phyloP scores from a whole-genome alignment of 2,113 vertebrate genomes.

The Gracilinanus agilis region DNA sequence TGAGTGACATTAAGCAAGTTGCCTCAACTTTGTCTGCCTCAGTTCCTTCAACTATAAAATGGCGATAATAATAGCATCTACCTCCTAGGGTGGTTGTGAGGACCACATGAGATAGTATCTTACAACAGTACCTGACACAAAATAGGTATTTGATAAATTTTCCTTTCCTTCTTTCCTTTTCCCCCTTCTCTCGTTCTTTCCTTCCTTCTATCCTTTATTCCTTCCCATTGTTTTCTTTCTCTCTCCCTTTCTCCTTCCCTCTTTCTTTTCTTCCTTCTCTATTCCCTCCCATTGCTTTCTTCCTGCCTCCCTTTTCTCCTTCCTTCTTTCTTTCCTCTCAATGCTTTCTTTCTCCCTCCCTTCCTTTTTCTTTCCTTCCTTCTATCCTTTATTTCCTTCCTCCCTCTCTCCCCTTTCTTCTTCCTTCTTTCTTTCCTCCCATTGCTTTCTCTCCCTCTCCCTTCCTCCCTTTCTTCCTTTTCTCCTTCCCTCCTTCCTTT shows the following conservation, averaged over 20 bases:
- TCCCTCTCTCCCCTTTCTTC: accelerated
- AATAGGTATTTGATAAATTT: neutral
- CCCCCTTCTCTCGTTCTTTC: no score
- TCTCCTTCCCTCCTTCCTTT: accelerated
- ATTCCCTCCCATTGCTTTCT: no score
- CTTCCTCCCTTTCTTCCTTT: neutral
- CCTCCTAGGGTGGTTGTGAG: neutral
- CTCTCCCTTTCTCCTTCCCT: no score
- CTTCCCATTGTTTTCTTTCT: neutral
- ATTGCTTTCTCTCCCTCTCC: no score
- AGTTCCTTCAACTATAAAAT: neutral
- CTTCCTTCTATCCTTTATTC: neutral
- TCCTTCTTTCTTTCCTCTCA: no score
- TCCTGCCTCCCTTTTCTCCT: no score
- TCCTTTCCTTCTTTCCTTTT: neutral
- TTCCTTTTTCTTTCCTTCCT: no score
- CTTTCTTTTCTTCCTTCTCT: no score
- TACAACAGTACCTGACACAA: neutral
- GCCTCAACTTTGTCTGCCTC: neutral
- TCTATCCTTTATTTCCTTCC: accelerated
- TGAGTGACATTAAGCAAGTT: neutral
- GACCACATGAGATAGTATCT: neutral
- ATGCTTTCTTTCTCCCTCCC: no score
- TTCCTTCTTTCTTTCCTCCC: accelerated
- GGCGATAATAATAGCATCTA: neutral